Evolutionary conservation across 1,140 invertebrate species (phyloP).

Genomic region (Drosophila azteca): DNA sequence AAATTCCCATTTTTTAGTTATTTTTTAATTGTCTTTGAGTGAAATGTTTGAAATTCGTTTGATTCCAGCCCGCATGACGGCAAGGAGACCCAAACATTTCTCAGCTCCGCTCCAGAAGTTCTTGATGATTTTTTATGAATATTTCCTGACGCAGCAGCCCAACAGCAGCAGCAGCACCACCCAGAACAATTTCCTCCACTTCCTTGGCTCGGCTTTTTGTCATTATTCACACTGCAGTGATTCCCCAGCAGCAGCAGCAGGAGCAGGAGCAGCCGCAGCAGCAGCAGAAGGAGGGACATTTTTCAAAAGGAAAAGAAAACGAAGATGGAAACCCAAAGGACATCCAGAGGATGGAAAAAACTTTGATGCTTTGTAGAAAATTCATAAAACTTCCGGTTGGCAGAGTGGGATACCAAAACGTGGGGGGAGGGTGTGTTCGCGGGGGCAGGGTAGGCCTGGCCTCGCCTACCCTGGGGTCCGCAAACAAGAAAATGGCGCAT

Average conservation of each 20-base stretch:
- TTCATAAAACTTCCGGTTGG: constrained; percentile 81
- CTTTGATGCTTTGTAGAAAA: constrained; percentile 76
- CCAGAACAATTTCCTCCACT: constrained; percentile 45
- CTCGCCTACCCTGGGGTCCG: too few species aligned
- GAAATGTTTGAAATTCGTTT: constrained; percentile 27
- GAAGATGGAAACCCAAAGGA: constrained; percentile 47
- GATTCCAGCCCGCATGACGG: constrained; percentile 58
- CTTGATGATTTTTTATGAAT: constrained; percentile 70
- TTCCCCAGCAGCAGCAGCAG: constrained; percentile 50
- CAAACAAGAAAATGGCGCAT: constrained; percentile 82
- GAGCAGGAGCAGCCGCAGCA: too few species aligned
- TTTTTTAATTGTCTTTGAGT: constrained; percentile 27
- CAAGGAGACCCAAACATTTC: constrained; percentile 28
- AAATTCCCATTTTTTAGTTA: constrained; percentile 14
- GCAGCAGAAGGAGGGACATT: constrained; percentile 23
- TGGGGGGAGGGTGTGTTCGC: too few species aligned
- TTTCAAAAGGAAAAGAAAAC: constrained; percentile 22
- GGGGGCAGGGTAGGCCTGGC: constrained; percentile 4
- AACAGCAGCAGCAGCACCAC: not conserved
- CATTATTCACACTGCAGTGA: constrained; percentile 80
- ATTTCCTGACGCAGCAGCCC: constrained; percentile 63
- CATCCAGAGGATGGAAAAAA: constrained; percentile 43
- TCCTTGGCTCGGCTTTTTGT: constrained; percentile 27
- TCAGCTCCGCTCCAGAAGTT: constrained; percentile 28
- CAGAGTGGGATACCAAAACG: not conserved